Evolutionary conservation across 2,888 invertebrate species (phyloP).

Genomic region (Nesidiocoris tenuis): DNA sequence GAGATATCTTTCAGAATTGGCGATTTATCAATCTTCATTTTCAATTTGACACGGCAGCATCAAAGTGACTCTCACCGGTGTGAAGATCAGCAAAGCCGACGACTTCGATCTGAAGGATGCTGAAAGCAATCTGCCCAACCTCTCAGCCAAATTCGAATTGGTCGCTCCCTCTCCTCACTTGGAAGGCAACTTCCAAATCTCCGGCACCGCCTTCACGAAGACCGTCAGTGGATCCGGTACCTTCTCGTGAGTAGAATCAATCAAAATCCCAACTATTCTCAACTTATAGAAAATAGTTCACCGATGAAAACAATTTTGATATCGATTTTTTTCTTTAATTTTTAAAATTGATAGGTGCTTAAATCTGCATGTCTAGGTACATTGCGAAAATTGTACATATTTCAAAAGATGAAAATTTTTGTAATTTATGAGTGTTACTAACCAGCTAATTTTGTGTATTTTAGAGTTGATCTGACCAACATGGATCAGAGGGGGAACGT

Average conservation of each 20-base stretch:
- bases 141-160: slow-evolving; percentile 44
- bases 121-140: slow-evolving; percentile 35
- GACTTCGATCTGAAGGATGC: slow-evolving; percentile 37
- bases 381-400: too few relatives aligned
- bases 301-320: too few relatives aligned
- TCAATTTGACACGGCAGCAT: slow-evolving; percentile 23
- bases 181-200: slow-evolving; percentile 32
- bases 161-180: slow-evolving; percentile 23
- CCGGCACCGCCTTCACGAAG: slow-evolving; percentile 37
- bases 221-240: slow-evolving; percentile 33
- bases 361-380: too few relatives aligned
- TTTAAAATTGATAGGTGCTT: too few relatives aligned
- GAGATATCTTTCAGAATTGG: background rate
- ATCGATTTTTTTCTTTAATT: too few relatives aligned
- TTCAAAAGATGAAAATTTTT: too few relatives aligned
- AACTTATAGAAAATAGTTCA: too few relatives aligned
- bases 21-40: background rate
- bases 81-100: slow-evolving; percentile 32
- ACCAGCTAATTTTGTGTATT: background rate
- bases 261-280: too few relatives aligned
- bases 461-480: slow-evolving; percentile 26
- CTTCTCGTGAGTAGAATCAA: slow-evolving; percentile 34
- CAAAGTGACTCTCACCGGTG: slow-evolving; percentile 13
- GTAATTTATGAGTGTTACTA: background rate
- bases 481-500: slow-evolving; percentile 39